Evolutionary conservation across 2,888 invertebrate genomes (phyloP).

Genomic region (Schrankia costaestrigalis): DNA sequence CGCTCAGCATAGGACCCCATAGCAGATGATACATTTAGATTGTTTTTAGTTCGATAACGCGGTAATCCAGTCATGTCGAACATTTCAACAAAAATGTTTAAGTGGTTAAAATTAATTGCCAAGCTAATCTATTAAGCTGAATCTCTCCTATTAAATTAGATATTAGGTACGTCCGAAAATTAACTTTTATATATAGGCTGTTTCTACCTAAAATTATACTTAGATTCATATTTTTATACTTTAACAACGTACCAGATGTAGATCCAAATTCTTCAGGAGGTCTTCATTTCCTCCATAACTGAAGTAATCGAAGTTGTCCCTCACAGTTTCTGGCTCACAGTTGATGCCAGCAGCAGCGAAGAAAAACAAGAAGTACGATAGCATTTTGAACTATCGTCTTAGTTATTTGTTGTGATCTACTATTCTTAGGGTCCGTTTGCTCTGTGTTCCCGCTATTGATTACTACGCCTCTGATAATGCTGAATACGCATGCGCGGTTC

Average conservation of each 20-base stretch:
- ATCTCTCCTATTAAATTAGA: too few relatives aligned
- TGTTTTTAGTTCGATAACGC: too few relatives aligned
- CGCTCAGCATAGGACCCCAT: too few relatives aligned
- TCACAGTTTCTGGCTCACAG: constrained; percentile 71
- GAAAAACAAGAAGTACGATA: constrained; percentile 46
- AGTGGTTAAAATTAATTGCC: too few relatives aligned
- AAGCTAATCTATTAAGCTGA: too few relatives aligned
- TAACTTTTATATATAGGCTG: too few relatives aligned
- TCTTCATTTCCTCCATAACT: constrained; percentile 69
- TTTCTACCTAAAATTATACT: too few relatives aligned
- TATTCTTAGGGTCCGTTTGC: constrained; percentile 43
- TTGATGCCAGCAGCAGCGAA: constrained; percentile 44
- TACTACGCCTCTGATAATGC: constrained; percentile 35
- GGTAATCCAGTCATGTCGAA: too few relatives aligned
- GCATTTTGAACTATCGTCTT: constrained; percentile 46
- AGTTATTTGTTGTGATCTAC: constrained; percentile 54
- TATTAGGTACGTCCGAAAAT: too few relatives aligned
- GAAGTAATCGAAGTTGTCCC: constrained; percentile 72
- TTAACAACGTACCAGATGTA: constrained; percentile 62
- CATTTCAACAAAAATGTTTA: too few relatives aligned
- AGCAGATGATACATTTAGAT: too few relatives aligned
- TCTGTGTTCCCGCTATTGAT: constrained; percentile 61
- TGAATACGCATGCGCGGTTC: constrained; percentile 60
- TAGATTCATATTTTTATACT: too few relatives aligned
- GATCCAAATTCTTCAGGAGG: constrained; percentile 61